Evolutionary conservation across 2,797 vertebrate genomes (phyloP), one percentile per base, ranked within the genome.

Genomic region (Sebastes taczanowskii): DNA sequence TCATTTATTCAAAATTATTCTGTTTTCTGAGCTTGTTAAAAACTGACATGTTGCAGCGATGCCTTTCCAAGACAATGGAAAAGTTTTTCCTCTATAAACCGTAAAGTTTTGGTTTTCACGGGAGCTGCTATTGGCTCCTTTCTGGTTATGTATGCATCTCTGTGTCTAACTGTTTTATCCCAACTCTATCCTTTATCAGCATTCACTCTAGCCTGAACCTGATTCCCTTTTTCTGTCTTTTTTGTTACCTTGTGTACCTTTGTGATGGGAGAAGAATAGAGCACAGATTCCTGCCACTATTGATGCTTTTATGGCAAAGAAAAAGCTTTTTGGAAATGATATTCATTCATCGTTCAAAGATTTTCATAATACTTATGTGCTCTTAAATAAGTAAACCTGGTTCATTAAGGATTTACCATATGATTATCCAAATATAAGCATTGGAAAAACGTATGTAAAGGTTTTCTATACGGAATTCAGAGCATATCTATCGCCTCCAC

Each of bases 361-460:
- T 22, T 23, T 55, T 55, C 53, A 55, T 23, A 5, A 25, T 9
- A 18, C 18, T 18, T 34, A 22, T 32, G 3, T 53, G 55, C 16
- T 60, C 11, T 11, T 23, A 11, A 60, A 14, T 29, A 23, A 30
- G 23, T 25, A 53, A 65, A 35, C 11, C 27, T 23, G 0, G 16
- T 30, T 64, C 29, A 59, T 59, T 23, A 60, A 14, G 16, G 23
- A 53, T 38, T 56, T 0, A 23, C 22, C 11, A n/a, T 23, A 5
- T 11, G 25, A 30, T 22, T 11, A 23, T 55, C 46, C 25, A 70
- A 46, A 42, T 42, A 14, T 42, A 42, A 42, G 38, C 13, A 38
- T 7, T 0, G 0, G 16, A 46, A 0, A 46, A 18, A 46, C 1
- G 6, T 46, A 46, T 46, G 16, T 7, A 46, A 46, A 18, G 14